Percentiles rank a stretch among this genome's conserved stretches.
phyloP scores from a whole-genome alignment of 2,113 vertebrate genomes.

The Rhynchomys soricoides region DNA sequence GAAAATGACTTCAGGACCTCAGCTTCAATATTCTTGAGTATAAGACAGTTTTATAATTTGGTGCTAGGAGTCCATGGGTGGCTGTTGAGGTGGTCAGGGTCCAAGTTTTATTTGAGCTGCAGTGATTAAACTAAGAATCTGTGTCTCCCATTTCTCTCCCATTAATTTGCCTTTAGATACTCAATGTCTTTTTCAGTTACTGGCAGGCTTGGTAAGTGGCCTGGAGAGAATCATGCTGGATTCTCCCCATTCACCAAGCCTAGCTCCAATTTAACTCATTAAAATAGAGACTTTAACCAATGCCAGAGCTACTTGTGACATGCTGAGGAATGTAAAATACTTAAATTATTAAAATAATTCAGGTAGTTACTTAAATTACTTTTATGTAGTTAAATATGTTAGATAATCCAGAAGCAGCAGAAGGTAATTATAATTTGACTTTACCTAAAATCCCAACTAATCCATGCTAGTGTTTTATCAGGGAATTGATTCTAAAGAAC shows the following conservation, averaged over 20 bases:
- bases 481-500: not conserved
- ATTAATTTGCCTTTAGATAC: conserved; percentile 19
- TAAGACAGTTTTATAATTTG: conserved; percentile 30
- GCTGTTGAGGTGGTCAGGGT: not conserved
- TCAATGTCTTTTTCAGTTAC: not conserved
- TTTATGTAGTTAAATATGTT: conserved; percentile 15
- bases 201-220: not conserved
- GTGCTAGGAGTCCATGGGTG: not conserved
- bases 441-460: not conserved
- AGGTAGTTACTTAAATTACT: not conserved
- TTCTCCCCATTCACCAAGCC: not conserved
- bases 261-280: conserved; percentile 34
- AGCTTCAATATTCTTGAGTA: conserved; percentile 35
- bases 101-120: not conserved
- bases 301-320: not conserved
- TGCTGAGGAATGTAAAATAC: conserved; percentile 43
- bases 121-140: conserved; percentile 9
- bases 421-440: not conserved
- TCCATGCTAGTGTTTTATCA: not conserved
- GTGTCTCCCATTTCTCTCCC: not conserved
- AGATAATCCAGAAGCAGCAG: conserved; percentile 27
- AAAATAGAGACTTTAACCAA: conserved; percentile 49
- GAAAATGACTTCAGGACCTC: not conserved
- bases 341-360: conserved; percentile 48
- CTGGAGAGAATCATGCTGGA: conserved; percentile 2